These are phyloP conservation scores for Minunthozetes semirufus DNA, from an alignment of 2,888 invertebrate species.

Conservation along the genomic window DNA sequence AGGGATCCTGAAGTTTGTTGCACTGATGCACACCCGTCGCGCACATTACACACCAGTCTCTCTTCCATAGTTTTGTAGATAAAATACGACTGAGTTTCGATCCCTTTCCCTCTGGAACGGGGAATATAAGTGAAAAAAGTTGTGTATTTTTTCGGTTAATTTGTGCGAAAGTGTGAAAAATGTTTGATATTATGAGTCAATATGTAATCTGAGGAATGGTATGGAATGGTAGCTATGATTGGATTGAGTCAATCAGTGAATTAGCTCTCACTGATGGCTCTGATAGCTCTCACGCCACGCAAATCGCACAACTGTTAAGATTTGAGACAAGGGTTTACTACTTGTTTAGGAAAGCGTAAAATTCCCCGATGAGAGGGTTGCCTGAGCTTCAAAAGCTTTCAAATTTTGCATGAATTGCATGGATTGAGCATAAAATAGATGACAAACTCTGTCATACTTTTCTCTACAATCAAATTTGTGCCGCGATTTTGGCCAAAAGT, in stretches of 20 bases:
- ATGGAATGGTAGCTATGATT: constrained; percentile 9
- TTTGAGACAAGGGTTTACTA: constrained; percentile 25
- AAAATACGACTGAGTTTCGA: not conserved
- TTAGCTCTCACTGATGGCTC: not conserved
- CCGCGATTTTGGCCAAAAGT: constrained; percentile 12
- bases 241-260: constrained; percentile 1
- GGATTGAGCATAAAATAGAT: not conserved
- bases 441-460: constrained; percentile 26
- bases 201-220: constrained; percentile 17
- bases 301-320: constrained; percentile 18
- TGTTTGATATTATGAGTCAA: constrained; percentile 25
- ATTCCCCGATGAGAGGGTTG: constrained; percentile 28
- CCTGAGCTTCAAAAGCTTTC: constrained; percentile 17
- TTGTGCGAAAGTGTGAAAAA: constrained; percentile 24
- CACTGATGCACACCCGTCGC: constrained; percentile 1
- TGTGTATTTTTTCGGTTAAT: constrained; percentile 2
- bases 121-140: not conserved
- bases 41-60: constrained; percentile 1
- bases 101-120: not conserved
- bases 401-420: constrained; percentile 24
- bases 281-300: constrained; percentile 24
- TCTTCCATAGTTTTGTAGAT: not conserved
- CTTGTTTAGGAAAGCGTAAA: constrained; percentile 27
- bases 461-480: not conserved
- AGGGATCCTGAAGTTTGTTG: constrained; percentile 5